These are phyloP conservation scores for Pardalotus punctatus DNA, from an alignment of 2,113 vertebrate species.

Conservation along the genomic window DNA sequence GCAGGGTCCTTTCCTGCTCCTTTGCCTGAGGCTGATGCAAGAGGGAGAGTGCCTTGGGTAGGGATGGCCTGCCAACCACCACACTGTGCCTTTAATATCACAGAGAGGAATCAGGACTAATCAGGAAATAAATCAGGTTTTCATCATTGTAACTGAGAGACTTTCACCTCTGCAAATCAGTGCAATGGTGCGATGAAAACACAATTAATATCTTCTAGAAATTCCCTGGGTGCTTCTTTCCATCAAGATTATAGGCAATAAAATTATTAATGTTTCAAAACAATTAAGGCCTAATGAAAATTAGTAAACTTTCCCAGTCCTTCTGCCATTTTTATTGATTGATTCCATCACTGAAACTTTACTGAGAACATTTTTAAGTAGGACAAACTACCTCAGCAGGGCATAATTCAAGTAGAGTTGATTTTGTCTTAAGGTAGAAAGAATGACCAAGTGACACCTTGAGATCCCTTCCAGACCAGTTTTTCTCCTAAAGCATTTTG, in stretches of 20 bases:
- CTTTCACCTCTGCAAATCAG: not conserved
- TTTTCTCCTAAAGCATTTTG: not conserved
- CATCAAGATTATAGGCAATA: not conserved
- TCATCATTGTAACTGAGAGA: not conserved
- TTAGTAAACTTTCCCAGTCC: not conserved
- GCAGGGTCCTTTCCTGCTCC: not conserved
- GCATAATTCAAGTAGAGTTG: not conserved
- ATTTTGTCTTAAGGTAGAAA: not conserved
- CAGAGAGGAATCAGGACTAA: not conserved
- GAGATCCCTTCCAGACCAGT: not conserved
- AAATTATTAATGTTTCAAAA: conserved; percentile 4
- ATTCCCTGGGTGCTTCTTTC: not conserved
- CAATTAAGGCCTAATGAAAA: conserved; percentile 5
- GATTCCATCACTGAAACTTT: not conserved
- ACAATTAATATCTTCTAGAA: not conserved
- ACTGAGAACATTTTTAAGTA: not conserved
- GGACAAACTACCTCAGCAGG: not conserved
- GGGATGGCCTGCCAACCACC: not conserved
- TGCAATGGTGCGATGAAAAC: not conserved
- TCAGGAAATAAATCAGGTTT: conserved; percentile 6
- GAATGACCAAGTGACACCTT: not conserved
- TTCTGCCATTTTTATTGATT: not conserved
- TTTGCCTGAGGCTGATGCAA: not conserved
- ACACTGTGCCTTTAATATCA: not conserved
- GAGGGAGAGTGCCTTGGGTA: not conserved